Evolutionary conservation across 2,888 invertebrate species (phyloP), one percentile per base, ranked within the genome.

Genomic region (Torymus texanus): DNA sequence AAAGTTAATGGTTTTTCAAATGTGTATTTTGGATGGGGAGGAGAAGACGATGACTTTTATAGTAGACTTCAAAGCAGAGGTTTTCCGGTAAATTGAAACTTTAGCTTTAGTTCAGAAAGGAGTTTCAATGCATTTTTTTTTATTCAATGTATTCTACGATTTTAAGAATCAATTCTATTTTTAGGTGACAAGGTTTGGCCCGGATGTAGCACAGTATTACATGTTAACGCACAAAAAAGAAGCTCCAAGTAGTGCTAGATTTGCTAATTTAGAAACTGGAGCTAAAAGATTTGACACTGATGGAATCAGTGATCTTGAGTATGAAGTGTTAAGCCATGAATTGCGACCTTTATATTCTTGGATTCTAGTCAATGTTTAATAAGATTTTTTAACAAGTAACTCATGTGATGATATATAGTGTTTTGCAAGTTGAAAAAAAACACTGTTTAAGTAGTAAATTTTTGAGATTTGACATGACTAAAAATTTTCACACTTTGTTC

Each of bases 41-140:
- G 96, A 14, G 97, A 97, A 90, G 97, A 97, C 90, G 97, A 97
- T 90, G 97, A 97, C 89, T 93, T 98, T 81, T 95, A 93, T 85
- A 91, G 90, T 87, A 90, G 90, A 73, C 78, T 90, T 51, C 88
- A 89, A 80, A 86, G 86, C 1, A 87, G 85, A 81, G 90, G 89
- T 24, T 85, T 88, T 55, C 85, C 88, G 84, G 90, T 90, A 85
- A 63, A 51, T 66, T 72, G 1, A 53, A 29, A 8, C 29, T 59
- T 51, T 62, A 16, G 53, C 59, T 51, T 72, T 73, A 18, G 16
- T 29, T 50, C 3, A 62, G n/a, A 41, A 41, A 41, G 41, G 5
- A 41, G 41, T 41, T 41, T 41, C 29, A 24, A 62, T 62, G 11
- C 0, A 21, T 13, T 3, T 62, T 62, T 13, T 29, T 62, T 11